A percentile compares a stretch with the other conserved stretches of the same genome.
These are phyloP conservation scores for Teleogryllus occipitalis DNA, from an alignment of 1,140 invertebrate species.

Conservation along the genomic window DNA sequence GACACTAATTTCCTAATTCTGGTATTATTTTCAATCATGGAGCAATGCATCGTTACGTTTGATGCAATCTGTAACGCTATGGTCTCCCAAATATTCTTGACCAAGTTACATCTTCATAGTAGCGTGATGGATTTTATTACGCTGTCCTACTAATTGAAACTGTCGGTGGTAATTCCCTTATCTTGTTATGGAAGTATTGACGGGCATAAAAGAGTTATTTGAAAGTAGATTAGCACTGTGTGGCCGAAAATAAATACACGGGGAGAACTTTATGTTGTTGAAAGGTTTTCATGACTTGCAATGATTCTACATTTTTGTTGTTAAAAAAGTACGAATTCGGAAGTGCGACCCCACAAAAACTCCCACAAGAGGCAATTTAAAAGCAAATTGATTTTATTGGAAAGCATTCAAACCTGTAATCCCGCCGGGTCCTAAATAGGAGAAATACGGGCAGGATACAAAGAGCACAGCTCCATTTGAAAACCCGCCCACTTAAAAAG, in stretches of 20 bases:
- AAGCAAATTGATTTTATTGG: conserved; percentile 5
- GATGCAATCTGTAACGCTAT: not conserved
- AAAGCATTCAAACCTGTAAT: conserved; percentile 1
- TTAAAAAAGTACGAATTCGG: not conserved
- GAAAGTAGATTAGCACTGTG: not conserved
- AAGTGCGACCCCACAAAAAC: not conserved
- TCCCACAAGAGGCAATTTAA: not conserved
- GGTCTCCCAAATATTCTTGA: not conserved
- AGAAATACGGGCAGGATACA: not conserved
- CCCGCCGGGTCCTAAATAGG: not conserved
- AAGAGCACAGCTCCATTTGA: not conserved
- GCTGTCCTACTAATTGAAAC: not conserved
- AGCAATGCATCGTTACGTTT: not conserved
- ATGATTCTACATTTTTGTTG: not conserved
- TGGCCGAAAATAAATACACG: not conserved
- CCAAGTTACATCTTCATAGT: not conserved
- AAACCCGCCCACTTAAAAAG: not conserved
- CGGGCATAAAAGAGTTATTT: conserved; percentile 1
- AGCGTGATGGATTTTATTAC: not conserved
- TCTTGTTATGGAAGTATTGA: not conserved
- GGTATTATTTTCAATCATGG: not conserved
- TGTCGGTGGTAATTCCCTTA: not conserved
- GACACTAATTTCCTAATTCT: not conserved
- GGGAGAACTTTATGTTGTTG: not conserved
- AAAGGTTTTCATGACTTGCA: not conserved